Base-by-base conservation (phyloP, 2,113 vertebrate genomes). In the Archilochus colubris region DNA sequence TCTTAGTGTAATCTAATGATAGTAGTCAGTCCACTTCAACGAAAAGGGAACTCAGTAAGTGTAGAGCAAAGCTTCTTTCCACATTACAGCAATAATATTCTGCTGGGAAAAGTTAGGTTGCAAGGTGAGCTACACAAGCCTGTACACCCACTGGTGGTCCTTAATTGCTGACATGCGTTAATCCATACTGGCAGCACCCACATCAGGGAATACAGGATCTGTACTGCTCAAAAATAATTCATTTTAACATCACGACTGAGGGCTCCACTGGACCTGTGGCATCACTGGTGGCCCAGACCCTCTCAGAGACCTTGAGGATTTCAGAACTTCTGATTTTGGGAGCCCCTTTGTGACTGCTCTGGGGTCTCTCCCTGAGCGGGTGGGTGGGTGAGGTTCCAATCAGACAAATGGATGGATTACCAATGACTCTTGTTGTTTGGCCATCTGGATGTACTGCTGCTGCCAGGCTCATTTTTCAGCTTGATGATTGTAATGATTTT, bases 381-480 rank as follows among this genome's bases (percentile, higher is more conserved):
- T 82, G 74, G n/a, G 63, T 61, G 54, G 67, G 55, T 2, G 11
- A 80, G 54, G 68, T 86, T 64, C 82, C 76, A 75, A 31, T 66
- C 54, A 30, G 53, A 58, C 64, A 43, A 91, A 91, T 46, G 58
- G 58, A 73, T 93, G 58, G 61, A 64, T 93, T 86, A 86, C 73
- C 85, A 74, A 22, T 88, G 69, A 59, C 27, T 63, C 53, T 43
- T 68, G 24, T 46, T 82, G 61, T 82, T 82, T 57, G 53, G 79
- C 85, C 40, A 59, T 75, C 79, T 90, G 82, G 68, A 33, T 43
- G 57, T 33, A 21, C 24, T 72, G 86, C 74, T 87, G 82, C 85
- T 27, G 79, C 86, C 88, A 88, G 79, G 72, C 61, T 94, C 73
- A 19, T 86, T 94, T 91, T 68, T 91, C 91, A 96, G 69, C 73